Percentiles rank a stretch among this genome's conserved stretches.
phyloP scores from a whole-genome alignment of 2,888 invertebrate genomes.

The Synanthedon formicaeformis region DNA sequence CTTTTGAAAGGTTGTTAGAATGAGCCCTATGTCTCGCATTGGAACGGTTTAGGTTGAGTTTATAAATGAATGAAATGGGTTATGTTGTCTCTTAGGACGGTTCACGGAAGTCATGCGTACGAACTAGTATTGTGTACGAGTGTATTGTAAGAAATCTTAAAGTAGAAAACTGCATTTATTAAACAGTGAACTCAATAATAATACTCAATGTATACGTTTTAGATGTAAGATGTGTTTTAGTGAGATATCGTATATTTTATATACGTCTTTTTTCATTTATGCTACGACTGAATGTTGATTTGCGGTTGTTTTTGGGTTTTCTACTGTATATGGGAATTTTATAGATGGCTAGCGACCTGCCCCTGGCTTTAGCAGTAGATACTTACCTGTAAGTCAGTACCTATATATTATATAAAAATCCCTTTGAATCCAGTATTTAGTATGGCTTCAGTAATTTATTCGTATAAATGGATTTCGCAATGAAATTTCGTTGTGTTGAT shows the following conservation, averaged over 20 bases:
- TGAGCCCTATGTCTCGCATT: conserved; percentile 24
- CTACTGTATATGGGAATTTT: too few species aligned
- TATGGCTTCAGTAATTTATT: too few species aligned
- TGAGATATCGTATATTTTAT: conserved; percentile 44
- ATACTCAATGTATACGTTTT: conserved; percentile 68
- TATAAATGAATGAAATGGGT: conserved; percentile 27
- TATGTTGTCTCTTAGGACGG: conserved; percentile 34
- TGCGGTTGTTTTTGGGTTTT: too few species aligned
- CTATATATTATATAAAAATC: too few species aligned
- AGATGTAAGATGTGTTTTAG: conserved; percentile 55
- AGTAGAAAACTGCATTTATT: conserved; percentile 62
- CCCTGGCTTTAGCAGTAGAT: too few species aligned
- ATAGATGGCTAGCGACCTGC: too few species aligned
- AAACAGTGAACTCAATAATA: conserved; percentile 53
- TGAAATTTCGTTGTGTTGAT: too few species aligned
- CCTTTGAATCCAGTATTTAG: too few species aligned
- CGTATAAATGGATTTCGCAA: too few species aligned
- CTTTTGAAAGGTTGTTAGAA: conserved; percentile 45
- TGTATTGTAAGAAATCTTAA: conserved; percentile 19
- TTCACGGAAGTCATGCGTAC: conserved; percentile 52
- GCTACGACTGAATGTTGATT: conserved; percentile 16
- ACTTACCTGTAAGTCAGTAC: too few species aligned
- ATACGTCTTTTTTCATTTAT: conserved; percentile 31
- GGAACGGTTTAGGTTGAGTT: conserved; percentile 48
- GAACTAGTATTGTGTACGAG: conserved; percentile 40